These are phyloP conservation scores for Mareca strepera DNA, from an alignment of 2,797 vertebrate genomes.

Conservation along the genomic window DNA sequence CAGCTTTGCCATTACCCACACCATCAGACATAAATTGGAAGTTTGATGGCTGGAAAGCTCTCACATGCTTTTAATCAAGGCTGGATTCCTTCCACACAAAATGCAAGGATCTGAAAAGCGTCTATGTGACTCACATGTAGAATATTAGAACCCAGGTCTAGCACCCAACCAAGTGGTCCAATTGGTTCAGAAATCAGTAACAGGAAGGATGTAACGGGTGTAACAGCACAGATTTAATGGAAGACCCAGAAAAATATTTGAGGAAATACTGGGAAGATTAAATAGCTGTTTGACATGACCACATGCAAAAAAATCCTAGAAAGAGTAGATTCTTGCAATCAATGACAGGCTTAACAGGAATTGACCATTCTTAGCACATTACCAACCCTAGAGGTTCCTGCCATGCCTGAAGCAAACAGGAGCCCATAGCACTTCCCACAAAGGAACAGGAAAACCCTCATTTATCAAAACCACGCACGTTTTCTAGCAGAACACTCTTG, in stretches of 20 bases:
- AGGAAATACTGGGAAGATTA: neutral
- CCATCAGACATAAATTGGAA: neutral
- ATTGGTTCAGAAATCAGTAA: too few species aligned
- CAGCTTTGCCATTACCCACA: accelerated
- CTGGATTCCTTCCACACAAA: neutral
- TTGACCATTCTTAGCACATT: neutral
- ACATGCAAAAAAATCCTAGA: neutral
- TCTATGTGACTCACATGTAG: too few species aligned
- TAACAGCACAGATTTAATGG: accelerated
- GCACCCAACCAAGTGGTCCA: too few species aligned
- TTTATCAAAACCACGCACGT: neutral
- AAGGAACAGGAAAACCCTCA: neutral
- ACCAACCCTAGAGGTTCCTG: neutral
- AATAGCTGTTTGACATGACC: neutral
- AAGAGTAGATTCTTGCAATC: neutral
- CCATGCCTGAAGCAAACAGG: accelerated
- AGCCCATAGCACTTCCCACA: accelerated
- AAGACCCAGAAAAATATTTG: neutral
- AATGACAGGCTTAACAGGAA: neutral
- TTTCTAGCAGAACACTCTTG: neutral
- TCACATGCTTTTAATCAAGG: neutral
- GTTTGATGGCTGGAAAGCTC: neutral
- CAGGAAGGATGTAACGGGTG: neutral
- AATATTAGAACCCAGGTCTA: neutral
- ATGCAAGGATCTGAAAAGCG: neutral